A percentile compares a stretch with the other conserved stretches of the same genome.
Evolutionary conservation across 2,888 invertebrate species (phyloP).

Genomic region (Melanargia galathea): DNA sequence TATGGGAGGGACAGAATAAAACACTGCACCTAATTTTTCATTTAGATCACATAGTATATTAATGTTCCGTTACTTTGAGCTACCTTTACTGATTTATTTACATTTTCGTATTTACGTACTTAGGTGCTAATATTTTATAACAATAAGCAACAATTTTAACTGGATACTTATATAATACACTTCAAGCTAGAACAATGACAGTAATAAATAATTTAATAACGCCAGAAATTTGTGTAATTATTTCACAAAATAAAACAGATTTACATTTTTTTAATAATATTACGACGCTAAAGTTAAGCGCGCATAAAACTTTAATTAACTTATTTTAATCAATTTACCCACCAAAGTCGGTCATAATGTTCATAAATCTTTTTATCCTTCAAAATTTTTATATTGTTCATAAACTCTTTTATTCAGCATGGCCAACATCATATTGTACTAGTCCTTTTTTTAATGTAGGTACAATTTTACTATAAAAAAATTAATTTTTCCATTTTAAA

Average conservation of each 20-base stretch:
- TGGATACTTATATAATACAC: constrained; percentile 46
- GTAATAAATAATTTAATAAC: neutral
- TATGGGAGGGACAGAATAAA: neutral
- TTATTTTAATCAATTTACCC: constrained; percentile 17
- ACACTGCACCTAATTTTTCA: neutral
- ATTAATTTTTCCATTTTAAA: neutral
- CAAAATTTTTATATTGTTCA: constrained; percentile 11
- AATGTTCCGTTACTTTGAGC: constrained; percentile 68
- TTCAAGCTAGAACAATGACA: constrained; percentile 17
- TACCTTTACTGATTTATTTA: constrained; percentile 73
- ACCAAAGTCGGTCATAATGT: constrained; percentile 13
- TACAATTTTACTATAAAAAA: constrained; percentile 3
- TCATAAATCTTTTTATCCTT: neutral
- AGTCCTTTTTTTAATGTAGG: constrained; percentile 2
- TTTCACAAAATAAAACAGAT: constrained; percentile 2
- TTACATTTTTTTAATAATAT: constrained; percentile 11
- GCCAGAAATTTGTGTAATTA: neutral
- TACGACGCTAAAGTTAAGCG: constrained; percentile 5
- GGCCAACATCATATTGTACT: constrained; percentile 7
- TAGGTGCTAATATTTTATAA: constrained; percentile 62
- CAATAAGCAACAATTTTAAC: constrained; percentile 77
- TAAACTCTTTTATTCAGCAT: constrained; percentile 12
- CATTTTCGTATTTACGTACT: constrained; percentile 64
- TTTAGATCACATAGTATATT: constrained; percentile 66
- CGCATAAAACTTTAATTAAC: constrained; percentile 17